A percentile compares a stretch with the other conserved stretches of the same genome.
These are phyloP conservation scores for Sericinus montela DNA, from an alignment of 2,888 invertebrate genomes.

Conservation along the genomic window DNA sequence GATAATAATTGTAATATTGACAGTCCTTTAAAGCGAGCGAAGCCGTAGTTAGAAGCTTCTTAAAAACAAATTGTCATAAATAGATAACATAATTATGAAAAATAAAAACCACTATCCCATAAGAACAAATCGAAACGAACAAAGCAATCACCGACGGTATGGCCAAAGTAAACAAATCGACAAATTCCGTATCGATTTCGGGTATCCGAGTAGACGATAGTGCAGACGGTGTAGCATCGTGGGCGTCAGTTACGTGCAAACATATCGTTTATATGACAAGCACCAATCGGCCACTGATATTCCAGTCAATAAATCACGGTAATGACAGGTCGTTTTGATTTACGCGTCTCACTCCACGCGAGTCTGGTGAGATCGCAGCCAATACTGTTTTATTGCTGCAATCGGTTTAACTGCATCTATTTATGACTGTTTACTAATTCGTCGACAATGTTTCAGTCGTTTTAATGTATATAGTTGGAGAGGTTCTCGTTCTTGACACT, in stretches of 20 bases:
- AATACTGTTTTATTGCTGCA: neutral
- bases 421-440: neutral
- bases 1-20: no score
- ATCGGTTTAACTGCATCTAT: neutral
- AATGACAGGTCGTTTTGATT: constrained; percentile 21
- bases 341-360: neutral
- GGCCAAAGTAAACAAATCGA: constrained; percentile 8
- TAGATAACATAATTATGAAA: no score
- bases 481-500: no score
- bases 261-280: constrained; percentile 19
- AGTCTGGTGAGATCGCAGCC: neutral
- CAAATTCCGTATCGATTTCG: neutral
- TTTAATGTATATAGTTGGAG: no score
- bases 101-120: no score
- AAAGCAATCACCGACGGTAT: neutral
- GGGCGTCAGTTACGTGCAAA: constrained; percentile 14
- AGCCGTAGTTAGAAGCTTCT: no score
- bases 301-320: constrained; percentile 25
- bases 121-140: neutral
- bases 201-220: constrained; percentile 17
- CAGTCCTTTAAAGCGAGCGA: no score
- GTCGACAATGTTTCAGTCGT: no score
- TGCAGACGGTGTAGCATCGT: constrained; percentile 22
- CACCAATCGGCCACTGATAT: constrained; percentile 15
- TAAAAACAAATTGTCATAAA: no score